phyloP scores from a whole-genome alignment of 2,797 vertebrate genomes.

The Cynodonichthys magdalenae region DNA sequence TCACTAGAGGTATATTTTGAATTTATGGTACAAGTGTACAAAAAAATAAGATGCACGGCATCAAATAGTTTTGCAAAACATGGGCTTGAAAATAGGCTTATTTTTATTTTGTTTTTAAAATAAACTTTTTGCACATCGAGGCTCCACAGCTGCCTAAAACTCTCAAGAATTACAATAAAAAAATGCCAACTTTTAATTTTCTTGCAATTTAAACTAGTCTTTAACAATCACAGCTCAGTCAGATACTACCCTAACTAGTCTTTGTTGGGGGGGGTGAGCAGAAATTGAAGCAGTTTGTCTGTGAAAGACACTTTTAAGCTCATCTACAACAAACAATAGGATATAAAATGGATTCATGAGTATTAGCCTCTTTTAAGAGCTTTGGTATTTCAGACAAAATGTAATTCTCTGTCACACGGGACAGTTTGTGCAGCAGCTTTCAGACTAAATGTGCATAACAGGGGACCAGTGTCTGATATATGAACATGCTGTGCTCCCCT shows the following conservation, averaged over 20 bases:
- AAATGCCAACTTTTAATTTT: neutral
- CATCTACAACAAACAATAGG: conserved; percentile 13
- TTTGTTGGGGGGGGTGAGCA: neutral
- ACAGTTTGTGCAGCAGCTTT: conserved; percentile 59
- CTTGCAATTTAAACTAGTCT: too few species aligned
- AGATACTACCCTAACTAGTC: neutral
- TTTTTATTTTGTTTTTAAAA: too few species aligned
- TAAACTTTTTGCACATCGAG: too few species aligned
- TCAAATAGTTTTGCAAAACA: too few species aligned
- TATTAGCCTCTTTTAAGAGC: conserved; percentile 27
- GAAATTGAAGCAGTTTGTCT: conserved; percentile 7
- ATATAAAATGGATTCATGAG: conserved; percentile 37
- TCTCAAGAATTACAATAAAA: too few species aligned
- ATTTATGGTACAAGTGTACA: too few species aligned
- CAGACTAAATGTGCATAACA: conserved; percentile 50
- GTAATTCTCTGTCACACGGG: conserved; percentile 45
- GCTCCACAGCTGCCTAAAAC: too few species aligned
- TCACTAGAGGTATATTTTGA: too few species aligned
- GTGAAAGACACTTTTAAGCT: conserved; percentile 12
- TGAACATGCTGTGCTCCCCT: conserved; percentile 37
- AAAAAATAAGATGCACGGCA: too few species aligned
- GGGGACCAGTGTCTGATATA: conserved; percentile 58
- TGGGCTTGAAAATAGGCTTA: too few species aligned
- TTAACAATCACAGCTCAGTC: too few species aligned
- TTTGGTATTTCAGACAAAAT: conserved; percentile 31